Evolutionary conservation across 2,888 invertebrate species (phyloP), one percentile per base, ranked within the genome.

Genomic region (Protodeltote pygarga): DNA sequence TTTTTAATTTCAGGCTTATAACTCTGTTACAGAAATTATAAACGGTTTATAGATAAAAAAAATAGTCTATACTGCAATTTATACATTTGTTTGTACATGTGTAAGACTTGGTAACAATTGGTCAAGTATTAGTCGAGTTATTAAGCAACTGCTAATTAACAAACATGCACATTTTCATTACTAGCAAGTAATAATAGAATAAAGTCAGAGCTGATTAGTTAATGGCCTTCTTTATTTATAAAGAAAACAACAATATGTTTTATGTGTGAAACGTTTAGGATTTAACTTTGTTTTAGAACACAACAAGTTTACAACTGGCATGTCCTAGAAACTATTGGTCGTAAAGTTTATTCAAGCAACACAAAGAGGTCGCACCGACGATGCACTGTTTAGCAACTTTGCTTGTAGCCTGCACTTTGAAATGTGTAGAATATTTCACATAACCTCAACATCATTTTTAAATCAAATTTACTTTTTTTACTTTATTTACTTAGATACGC

Each of bases 321-420:
- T 73, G 87, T 81, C 82, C 87, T 77, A 89, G 81, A 86, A 83
- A 84, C 78, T 65, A 35, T 65, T 40, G 51, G 77, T 83, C 87
- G 85, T 89, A 88, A 90, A 90, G 83, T 75, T 70, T 85, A 81
- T 83, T 83, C 81, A 82, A 75, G 69, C 75, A 73, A 79, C 65
- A 83, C 83, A 85, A 83, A 77, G 81, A 75, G 77, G 80, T 79
- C 75, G 71, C 53, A 63, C 48, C 55, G 57, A 57, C 55, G 57
- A 57, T 58, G 61, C 55, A 53, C 58, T 45, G 65, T 84, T 80
- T 77, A 67, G 83, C 81, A 84, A 83, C 68, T 29, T 41, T 52
- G 51, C 65, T 73, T 52, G n/a, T n/a, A n/a, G 42, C 58, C 50
- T 59, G 42, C 49, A 53, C 53, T 53, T 49, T 45, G 52, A 40